Evolutionary conservation across 2,113 vertebrate species (phyloP).

Genomic region (Labeo catla): DNA sequence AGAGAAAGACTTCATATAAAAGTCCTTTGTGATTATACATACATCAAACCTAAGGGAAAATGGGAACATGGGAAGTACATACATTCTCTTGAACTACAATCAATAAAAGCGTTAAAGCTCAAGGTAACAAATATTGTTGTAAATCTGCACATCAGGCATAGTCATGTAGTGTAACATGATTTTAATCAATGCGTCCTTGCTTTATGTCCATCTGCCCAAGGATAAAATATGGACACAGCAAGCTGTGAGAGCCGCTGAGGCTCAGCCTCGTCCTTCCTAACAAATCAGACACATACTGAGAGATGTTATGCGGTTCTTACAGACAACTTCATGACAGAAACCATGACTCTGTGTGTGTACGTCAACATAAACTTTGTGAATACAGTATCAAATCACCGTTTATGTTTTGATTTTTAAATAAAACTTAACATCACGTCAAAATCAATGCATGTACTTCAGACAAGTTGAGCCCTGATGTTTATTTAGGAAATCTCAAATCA

Average conservation of each 20-base stretch:
- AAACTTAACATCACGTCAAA: too few relatives aligned
- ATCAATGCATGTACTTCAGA: background rate
- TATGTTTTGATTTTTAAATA: background rate
- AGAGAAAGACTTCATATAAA: background rate
- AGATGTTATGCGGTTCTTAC: background rate
- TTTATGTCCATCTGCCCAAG: conserved; percentile 3
- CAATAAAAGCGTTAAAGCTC: background rate
- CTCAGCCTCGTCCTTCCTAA: background rate
- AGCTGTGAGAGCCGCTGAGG: conserved; percentile 17
- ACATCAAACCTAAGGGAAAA: background rate
- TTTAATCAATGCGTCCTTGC: conserved; percentile 21
- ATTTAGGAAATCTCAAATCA: background rate
- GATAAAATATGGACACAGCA: conserved; percentile 20
- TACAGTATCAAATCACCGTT: background rate
- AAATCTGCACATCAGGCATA: background rate
- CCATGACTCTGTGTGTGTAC: background rate
- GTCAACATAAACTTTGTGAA: background rate
- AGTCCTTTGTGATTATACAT: background rate
- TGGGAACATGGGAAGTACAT: background rate
- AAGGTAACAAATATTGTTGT: background rate
- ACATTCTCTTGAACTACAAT: background rate
- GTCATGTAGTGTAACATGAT: conserved; percentile 1
- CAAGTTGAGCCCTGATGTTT: background rate
- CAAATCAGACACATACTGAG: conserved; percentile 8
- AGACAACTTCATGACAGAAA: background rate